phyloP scores from a whole-genome alignment of 2,888 invertebrate species.

The Meiosimyza decipiens region DNA sequence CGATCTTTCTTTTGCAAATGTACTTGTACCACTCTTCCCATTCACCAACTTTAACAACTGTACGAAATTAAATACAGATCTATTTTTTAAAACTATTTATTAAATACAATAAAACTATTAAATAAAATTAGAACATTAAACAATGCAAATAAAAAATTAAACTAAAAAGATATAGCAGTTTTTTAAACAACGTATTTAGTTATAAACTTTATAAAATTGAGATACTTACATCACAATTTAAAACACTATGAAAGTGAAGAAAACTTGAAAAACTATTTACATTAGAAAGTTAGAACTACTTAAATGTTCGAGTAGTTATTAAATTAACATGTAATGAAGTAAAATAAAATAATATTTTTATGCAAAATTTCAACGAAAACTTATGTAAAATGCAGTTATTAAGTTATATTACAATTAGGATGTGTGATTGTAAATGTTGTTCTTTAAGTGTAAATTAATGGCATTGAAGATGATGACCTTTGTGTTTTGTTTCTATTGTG shows the following conservation, averaged over 20 bases:
- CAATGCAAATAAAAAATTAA: no score
- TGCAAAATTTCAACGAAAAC: no score
- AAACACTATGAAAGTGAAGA: neutral
- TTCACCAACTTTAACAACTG: conserved; percentile 43
- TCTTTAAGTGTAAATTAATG: conserved; percentile 5
- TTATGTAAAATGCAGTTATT: no score
- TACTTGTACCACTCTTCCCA: conserved; percentile 72
- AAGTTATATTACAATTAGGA: neutral
- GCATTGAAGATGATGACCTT: conserved; percentile 2
- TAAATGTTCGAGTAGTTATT: no score
- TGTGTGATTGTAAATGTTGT: neutral
- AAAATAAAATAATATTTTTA: no score
- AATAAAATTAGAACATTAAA: no score
- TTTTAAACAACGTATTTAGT: no score
- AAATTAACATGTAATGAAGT: no score
- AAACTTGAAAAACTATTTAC: conserved; percentile 13
- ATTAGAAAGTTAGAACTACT: neutral
- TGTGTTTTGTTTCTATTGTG: conserved; percentile 9
- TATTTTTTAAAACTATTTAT: conserved; percentile 1
- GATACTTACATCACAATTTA: no score
- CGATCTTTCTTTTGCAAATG: conserved; percentile 84
- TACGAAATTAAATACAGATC: conserved; percentile 37
- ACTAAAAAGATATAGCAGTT: no score
- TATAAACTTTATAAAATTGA: no score
- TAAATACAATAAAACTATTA: neutral